Evolutionary conservation across 92 coral and sea anemone genomes (phyloP).

Genomic region (Phenganax subtilis): DNA sequence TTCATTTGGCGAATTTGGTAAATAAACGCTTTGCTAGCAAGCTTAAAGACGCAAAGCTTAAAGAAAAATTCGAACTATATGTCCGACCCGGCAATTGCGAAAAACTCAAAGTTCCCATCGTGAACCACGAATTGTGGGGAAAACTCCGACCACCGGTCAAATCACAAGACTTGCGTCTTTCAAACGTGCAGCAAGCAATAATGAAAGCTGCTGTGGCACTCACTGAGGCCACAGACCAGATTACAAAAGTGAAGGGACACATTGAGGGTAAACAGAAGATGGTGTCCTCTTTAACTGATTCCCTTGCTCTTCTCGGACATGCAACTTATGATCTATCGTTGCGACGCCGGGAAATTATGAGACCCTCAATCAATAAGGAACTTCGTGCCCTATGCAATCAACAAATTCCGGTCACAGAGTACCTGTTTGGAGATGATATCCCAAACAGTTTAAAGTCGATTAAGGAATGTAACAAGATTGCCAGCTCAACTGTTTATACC

Average conservation of each 20-base stretch:
- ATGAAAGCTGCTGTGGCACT: slow-evolving; percentile 37
- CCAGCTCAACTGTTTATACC: slow-evolving; percentile 29
- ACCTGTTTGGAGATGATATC: slow-evolving; percentile 47
- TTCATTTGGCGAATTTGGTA: slow-evolving; percentile 41
- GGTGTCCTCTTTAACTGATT: no score
- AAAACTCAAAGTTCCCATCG: slow-evolving; percentile 34
- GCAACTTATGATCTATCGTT: slow-evolving; percentile 6
- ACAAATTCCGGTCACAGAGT: slow-evolving; percentile 39
- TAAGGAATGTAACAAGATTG: slow-evolving; percentile 42
- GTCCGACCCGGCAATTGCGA: slow-evolving; percentile 48
- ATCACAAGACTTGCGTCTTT: slow-evolving; percentile 21
- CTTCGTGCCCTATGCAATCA: slow-evolving; percentile 36
- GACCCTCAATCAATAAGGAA: slow-evolving; percentile 37
- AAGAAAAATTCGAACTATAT: slow-evolving; percentile 44
- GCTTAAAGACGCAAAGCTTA: slow-evolving; percentile 43
- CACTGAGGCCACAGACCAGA: slow-evolving; percentile 18
- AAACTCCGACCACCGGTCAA: slow-evolving; percentile 37
- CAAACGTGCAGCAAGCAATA: slow-evolving; percentile 39
- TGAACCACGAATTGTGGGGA: slow-evolving; percentile 41
- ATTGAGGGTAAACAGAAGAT: no score
- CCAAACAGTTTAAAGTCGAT: slow-evolving; percentile 43
- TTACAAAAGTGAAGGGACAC: background rate
- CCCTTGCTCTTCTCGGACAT: background rate
- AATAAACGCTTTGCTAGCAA: slow-evolving; percentile 44
- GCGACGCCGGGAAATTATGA: background rate